Base-by-base conservation (phyloP, 2,888 invertebrate species). In the Calameuta pallipes region DNA sequence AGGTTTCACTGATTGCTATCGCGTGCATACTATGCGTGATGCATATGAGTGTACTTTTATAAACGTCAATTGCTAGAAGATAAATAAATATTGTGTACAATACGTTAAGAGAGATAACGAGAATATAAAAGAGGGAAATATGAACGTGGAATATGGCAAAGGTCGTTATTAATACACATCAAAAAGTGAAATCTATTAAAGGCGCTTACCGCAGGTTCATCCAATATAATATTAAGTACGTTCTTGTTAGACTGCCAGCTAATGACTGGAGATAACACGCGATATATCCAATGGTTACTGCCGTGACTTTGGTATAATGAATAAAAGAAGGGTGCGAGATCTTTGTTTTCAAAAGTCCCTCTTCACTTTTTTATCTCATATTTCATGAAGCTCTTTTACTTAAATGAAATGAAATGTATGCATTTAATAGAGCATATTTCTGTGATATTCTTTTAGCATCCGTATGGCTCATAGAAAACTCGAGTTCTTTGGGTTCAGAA, bases 31-130 rank as follows among this genome's bases (percentile, higher is more conserved):
- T 90, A 70, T 86, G 85, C 83, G 87, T 84, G 81, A 82, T 86
- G 86, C 88, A 86, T 85, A 85, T 84, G 84, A 85, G 88, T 81
- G 88, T 89, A 88, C 89, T 89, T 90, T 88, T 87, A 89, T 89
- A 88, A 89, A 89, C 85, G 90, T 90, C 90, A 90, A 90, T 89
- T 90, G 89, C 85, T 88, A 85, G 89, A 88, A 89, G 86, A 85
- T 89, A 90, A 76, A 75, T 78, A 56, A 56, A 56, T 56, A 80
- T 31, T 82, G 80, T 82, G 82, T 80, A 79, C 76, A 35, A 78
- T 80, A 80, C 11, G n/a, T 74, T 56, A 56, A 31, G 13, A 37
- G 41, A 73, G 33, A 35, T 56, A 68, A 68, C 33, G 71, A 73
- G 33, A 78, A 79, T 77, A 75, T 74, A 76, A 75, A 75, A 33